Percentiles rank a stretch among this genome's conserved stretches.
These are phyloP conservation scores for Otis tarda DNA, from an alignment of 2,113 vertebrate genomes.

Conservation along the genomic window DNA sequence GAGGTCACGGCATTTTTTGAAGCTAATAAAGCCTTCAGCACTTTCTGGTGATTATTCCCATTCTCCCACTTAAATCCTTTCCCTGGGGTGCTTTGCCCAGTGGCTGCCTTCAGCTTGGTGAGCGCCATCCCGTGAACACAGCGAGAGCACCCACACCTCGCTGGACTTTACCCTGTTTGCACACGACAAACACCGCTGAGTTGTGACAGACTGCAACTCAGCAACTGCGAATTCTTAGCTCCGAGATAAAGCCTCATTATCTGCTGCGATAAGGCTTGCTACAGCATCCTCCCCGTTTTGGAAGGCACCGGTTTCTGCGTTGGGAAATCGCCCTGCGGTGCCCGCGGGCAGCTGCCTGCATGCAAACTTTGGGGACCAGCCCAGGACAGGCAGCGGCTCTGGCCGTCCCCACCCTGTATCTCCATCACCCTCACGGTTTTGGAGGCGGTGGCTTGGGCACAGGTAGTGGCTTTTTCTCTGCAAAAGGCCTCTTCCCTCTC, in stretches of 20 bases:
- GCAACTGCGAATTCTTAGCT: constrained; percentile 3
- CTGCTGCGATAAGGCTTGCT: background rate
- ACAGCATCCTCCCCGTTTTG: background rate
- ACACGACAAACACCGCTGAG: background rate
- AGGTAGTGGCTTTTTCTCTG: background rate
- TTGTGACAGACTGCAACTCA: background rate
- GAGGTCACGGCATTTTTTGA: accelerated
- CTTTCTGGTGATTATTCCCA: background rate
- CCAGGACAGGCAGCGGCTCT: background rate
- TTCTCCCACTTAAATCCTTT: background rate
- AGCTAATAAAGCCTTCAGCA: background rate
- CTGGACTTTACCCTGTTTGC: constrained; percentile 38
- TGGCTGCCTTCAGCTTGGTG: background rate
- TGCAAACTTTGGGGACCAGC: accelerated
- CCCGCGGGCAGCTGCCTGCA: background rate
- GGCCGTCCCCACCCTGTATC: background rate
- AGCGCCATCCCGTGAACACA: background rate
- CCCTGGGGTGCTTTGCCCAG: background rate
- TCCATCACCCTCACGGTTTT: background rate
- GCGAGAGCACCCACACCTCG: accelerated
- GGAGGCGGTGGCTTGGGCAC: background rate
- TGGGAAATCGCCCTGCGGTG: background rate
- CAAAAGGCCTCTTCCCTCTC: background rate
- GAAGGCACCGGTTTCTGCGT: background rate
- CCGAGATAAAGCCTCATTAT: background rate